These are phyloP conservation scores for Falco cherrug DNA, from an alignment of 2,797 vertebrate genomes.

Conservation along the genomic window DNA sequence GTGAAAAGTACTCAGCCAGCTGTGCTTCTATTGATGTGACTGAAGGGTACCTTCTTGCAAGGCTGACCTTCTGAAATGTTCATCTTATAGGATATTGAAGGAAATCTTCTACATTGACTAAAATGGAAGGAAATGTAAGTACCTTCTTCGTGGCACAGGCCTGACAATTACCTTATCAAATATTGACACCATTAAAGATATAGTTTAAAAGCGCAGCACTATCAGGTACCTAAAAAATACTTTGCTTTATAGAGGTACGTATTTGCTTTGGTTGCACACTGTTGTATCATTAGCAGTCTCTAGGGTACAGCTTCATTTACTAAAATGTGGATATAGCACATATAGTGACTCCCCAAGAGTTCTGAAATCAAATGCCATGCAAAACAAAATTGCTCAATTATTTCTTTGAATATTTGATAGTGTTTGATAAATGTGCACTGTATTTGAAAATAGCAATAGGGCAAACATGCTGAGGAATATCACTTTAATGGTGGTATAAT, in stretches of 20 bases:
- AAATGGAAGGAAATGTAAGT: neutral
- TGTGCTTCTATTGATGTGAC: neutral
- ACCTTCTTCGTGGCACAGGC: neutral
- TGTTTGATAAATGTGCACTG: neutral
- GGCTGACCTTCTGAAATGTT: neutral
- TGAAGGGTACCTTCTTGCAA: constrained; percentile 21
- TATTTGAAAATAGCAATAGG: neutral
- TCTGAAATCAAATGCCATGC: neutral
- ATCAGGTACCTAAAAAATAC: neutral
- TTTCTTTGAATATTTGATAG: neutral
- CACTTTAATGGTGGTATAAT: neutral
- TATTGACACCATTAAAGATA: neutral
- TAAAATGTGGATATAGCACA: neutral
- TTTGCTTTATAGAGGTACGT: neutral
- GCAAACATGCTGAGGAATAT: neutral
- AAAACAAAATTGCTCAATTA: neutral
- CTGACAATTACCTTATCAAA: neutral
- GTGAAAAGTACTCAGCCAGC: constrained; percentile 1
- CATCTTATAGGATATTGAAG: neutral
- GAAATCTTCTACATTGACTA: neutral
- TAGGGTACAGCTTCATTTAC: neutral
- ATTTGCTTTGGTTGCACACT: neutral
- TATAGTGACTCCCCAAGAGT: neutral
- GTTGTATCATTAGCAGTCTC: neutral
- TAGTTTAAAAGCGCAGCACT: neutral